Base-by-base conservation (phyloP, 2,888 invertebrate genomes). In the Mimumesa dahlbomi region DNA sequence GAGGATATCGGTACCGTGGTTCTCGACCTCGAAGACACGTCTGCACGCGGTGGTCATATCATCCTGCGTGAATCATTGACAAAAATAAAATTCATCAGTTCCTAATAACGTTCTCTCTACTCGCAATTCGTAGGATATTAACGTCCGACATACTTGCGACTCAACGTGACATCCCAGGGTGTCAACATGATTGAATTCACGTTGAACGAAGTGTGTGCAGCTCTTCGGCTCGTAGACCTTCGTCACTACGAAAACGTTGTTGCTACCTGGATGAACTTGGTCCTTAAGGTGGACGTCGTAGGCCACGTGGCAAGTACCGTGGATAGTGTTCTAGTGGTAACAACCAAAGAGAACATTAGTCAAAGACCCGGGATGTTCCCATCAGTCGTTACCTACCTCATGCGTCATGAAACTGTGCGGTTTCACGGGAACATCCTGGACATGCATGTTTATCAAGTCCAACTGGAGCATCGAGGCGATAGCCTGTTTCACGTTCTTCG, bases 341-440 rank as follows among this genome's bases (percentile, higher is more conserved):
- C 89, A 89, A 89, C 89, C 89, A 89, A 89, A 89, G 89, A 89
- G 89, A 89, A 89, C 89, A 87, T 86, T 87, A 84, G 65, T 79
- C 69, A 71, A 71, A 69, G 81, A 69, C 76, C 80, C 21, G 52
- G 65, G 71, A 64, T 80, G 88, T 87, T 87, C 89, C 85, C 88
- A 83, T 87, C 84, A 85, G 88, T 87, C 83, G 88, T 88, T 88
- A 89, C 89, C 88, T 85, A 89, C 88, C 87, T 90, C 89, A 13
- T 78, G 68, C 2, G 80, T 74, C 3, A 81, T 40, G 74, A 88
- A 90, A 40, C 82, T 82, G 13, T 84, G 85, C 1, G 84, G 72
- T 46, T 73, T 77, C 5, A 77, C 73, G 0, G 76, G 71, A 1
- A 72, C n/a, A n/a, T n/a, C 66, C 1, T 83, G 62, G 3, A 53